Evolutionary conservation across 2,797 vertebrate genomes (phyloP), one percentile per base, ranked within the genome.

Genomic region (Malacoraja senta): DNA sequence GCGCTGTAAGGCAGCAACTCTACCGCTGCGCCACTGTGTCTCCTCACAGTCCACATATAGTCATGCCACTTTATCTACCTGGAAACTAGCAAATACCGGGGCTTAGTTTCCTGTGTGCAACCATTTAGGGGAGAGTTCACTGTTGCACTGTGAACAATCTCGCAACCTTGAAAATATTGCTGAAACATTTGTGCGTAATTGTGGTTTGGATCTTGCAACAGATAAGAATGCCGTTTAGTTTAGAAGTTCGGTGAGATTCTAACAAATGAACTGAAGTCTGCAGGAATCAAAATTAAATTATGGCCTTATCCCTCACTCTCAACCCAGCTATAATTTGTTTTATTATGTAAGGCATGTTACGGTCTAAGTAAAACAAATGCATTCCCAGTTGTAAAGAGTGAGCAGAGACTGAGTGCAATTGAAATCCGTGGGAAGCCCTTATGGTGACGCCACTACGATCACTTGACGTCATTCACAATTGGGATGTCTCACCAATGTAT

Each of bases 311-410:
- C 74, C 12, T 29, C 38, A 74, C 4, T 92, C 35, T 76, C n/a
- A 92, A 58, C 90, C 71, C 71, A 76, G 6, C 71, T 92, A 92
- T 74, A 7, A 92, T 92, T 92, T 53, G 26, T n/a, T 53, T 91
- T 58, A 91, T 92, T 29, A 15, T 53, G 12, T 92, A 53, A 68
- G 63, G 32, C n/a, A 83, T 26, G 24, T 53, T 83, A 83, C 35
- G 38, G 19, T 74, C 12, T 76, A 58, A 53, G 10, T 72, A 29
- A 44, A 92, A n/a, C 53, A 2, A 76, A 92, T 74, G 38, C 68
- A 71, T 8, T 91, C 32, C n/a, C 68, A 68, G 32, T 90, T 65
- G 44, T 38, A 91, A 71, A 71, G 26, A 15, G 72, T 74, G 7
- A 58, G 35, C 29, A 9, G 65, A 71, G 65, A 68, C 38, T 12